Evolutionary conservation across 1,140 invertebrate species (phyloP).

Genomic region (Phthorimaea operculella): DNA sequence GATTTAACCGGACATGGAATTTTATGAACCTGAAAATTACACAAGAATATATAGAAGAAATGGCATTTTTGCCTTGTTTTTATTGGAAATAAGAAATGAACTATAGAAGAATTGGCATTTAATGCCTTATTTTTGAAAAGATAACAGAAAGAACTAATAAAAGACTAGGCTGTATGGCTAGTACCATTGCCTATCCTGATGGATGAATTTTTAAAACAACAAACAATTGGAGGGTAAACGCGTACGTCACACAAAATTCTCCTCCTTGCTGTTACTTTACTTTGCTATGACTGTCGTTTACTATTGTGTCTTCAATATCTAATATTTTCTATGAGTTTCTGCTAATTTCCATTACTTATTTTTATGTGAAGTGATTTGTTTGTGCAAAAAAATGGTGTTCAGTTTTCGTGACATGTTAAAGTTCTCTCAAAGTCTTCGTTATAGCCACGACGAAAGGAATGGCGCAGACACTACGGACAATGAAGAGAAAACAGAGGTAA

Average conservation of each 20-base stretch:
- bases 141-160: no score
- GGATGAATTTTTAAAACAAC: no score
- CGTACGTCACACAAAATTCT: not conserved
- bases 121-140: no score
- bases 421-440: slow-evolving; percentile 29
- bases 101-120: no score
- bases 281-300: slow-evolving; percentile 7
- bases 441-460: slow-evolving; percentile 33
- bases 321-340: not conserved
- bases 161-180: no score
- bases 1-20: no score
- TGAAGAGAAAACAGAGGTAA: slow-evolving; percentile 19
- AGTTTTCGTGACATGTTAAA: slow-evolving; percentile 43
- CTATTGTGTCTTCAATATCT: slow-evolving; percentile 5
- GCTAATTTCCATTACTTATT: slow-evolving; percentile 8
- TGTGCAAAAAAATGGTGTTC: slow-evolving; percentile 37
- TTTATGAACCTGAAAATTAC: no score
- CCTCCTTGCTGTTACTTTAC: not conserved
- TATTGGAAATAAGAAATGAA: no score
- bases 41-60: no score
- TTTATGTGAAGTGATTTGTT: not conserved
- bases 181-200: no score
- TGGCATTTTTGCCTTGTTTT: no score
- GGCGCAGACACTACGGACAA: slow-evolving; percentile 18
- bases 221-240: not conserved